Conservation (phyloP, 2,797 vertebrate species). For the Ctenochaetus hawaiiensis region DNA sequence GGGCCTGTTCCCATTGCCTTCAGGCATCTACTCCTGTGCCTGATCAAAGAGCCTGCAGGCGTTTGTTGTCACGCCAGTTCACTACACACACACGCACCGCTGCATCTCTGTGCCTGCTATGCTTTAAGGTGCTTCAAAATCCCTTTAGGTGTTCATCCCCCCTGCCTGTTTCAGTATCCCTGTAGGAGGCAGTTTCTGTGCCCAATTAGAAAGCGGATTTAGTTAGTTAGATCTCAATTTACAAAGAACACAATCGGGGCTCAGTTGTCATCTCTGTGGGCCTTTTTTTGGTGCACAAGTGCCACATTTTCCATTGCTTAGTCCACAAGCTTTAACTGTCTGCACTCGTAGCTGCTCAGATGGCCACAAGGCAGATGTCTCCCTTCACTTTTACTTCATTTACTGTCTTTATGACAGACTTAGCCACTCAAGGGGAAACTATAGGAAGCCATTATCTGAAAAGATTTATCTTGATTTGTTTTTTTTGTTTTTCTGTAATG, state of each 20-base stretch:
- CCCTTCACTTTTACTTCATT: conserved; percentile 11
- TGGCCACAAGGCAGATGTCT: conserved; percentile 41
- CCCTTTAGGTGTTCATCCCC: conserved; percentile 56
- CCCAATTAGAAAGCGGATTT: conserved; percentile 53
- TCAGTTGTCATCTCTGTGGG: conserved; percentile 38
- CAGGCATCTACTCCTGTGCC: conserved; percentile 68
- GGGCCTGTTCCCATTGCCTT: conserved; percentile 64
- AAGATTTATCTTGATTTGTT: conserved; percentile 1
- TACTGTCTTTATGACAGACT: conserved; percentile 9
- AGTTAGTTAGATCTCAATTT: conserved; percentile 59
- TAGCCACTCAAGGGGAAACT: conserved; percentile 2
- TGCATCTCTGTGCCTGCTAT: conserved; percentile 39
- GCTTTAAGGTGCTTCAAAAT: conserved; percentile 58
- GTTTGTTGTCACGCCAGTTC: conserved; percentile 77
- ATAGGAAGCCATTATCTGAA: conserved; percentile 14
- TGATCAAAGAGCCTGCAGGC: conserved; percentile 80
- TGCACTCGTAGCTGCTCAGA: conserved; percentile 22
- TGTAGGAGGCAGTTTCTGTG: conserved; percentile 51
- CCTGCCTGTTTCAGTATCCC: conserved; percentile 62
- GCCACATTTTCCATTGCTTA: conserved; percentile 25
- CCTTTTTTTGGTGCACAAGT: conserved; percentile 8
- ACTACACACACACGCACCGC: conserved; percentile 48
- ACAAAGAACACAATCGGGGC: conserved; percentile 47
- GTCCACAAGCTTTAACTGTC: conserved; percentile 24
- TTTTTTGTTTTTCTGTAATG: background rate